Base-by-base conservation (phyloP, 2,113 vertebrate species). In the Galeopterus variegatus region DNA sequence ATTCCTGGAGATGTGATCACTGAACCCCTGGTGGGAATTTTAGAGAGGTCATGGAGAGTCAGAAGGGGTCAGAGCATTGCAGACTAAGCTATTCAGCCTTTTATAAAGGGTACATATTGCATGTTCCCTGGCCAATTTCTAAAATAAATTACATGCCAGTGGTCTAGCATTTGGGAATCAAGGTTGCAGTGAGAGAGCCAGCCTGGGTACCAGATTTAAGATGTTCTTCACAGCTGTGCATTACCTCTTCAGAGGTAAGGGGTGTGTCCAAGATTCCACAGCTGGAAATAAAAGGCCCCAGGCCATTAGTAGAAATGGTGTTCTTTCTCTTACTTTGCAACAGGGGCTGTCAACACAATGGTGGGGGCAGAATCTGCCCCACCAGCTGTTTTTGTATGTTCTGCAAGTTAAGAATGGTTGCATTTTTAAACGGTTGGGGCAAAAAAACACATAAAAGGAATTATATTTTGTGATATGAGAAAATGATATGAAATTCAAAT, bases 401-500 rank as follows among this genome's bases (percentile, higher is more conserved):
- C 73, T 92, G 12, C 60, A 80, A 92, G 75, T 67, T 67, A 87
- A 90, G 58, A 94, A 93, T 18, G 64, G 26, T 93, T 76, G 50
- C 79, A 67, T 69, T 65, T 96, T 94, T 48, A 56, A 92, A 90
- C 56, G 26, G 28, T 75, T 45, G 8, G 4, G 12, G 64, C 4
- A 64, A 6, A 1, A 26, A 60, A 56, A 77, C 28, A 88, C 56
- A 84, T 15, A 62, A 89, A 56, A 50, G n/a, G 24, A 93, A 21
- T 65, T 15, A 31, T 75, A 54, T 67, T 93, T 96, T 54, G 94
- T 67, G 31, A 60, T 19, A 45, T 60, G 56, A 92, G 83, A 89
- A 89, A 80, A 65, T 67, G 64, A 84, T 54, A 70, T 45, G 69
- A 92, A 90, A 90, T 94, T 95, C 64, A 69, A 75, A 89, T 93